Conservation (phyloP, 1,140 invertebrate genomes). For the Apis cerana region DNA sequence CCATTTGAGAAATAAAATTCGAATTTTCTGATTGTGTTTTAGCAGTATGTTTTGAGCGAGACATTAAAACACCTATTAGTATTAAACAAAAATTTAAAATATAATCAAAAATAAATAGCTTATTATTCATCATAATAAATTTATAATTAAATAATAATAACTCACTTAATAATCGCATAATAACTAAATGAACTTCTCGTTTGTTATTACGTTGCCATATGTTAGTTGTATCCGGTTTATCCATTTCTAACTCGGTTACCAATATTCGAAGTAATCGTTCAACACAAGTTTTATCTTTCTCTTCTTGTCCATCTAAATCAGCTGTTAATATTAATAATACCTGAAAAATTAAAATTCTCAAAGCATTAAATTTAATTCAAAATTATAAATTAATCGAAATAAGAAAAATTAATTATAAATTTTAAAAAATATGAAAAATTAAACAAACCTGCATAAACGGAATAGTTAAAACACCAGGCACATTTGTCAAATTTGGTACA, state of each 20-base stretch:
- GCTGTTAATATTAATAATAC: slow-evolving; percentile 94
- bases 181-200: slow-evolving; percentile 92
- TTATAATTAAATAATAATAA: slow-evolving; percentile 41
- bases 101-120: neutral
- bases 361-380: slow-evolving; percentile 7
- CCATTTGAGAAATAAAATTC: slow-evolving; percentile 87
- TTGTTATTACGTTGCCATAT: slow-evolving; percentile 84
- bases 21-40: slow-evolving; percentile 84
- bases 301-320: slow-evolving; percentile 92
- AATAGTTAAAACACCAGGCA: slow-evolving; percentile 91
- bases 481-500: slow-evolving; percentile 83
- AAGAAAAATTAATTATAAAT: neutral
- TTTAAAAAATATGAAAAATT: slow-evolving; percentile 10
- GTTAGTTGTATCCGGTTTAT: slow-evolving; percentile 81
- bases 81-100: neutral
- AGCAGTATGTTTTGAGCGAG: slow-evolving; percentile 86
- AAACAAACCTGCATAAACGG: slow-evolving; percentile 91
- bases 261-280: slow-evolving; percentile 88
- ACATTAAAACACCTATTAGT: slow-evolving; percentile 87
- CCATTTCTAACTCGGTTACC: slow-evolving; percentile 90
- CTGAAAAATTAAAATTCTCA: slow-evolving; percentile 75
- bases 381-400: slow-evolving; percentile 46
- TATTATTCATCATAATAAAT: neutral
- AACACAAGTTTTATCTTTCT: slow-evolving; percentile 89
- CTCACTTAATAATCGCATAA: slow-evolving; percentile 90